Evolutionary conservation across 1,140 invertebrate species (phyloP), one percentile per base, ranked within the genome.

Genomic region (Capitella teleta): DNA sequence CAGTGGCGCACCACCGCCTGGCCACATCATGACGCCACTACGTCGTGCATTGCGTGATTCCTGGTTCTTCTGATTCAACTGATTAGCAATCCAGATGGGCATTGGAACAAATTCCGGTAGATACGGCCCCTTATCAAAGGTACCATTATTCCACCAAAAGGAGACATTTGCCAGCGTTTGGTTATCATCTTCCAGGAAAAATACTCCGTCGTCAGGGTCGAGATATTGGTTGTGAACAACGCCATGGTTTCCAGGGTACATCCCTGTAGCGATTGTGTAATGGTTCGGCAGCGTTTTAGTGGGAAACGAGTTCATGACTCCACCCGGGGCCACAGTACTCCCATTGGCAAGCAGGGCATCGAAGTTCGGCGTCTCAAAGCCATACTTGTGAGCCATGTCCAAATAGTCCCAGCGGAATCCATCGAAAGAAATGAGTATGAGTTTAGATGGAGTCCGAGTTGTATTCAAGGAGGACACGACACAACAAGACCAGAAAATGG

Each of bases 231-330:
- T 87, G 49, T 18, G 79, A 3, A 83, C 62, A 46, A 87, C 80
- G 4, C 84, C 85, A 70, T 87, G 85, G 44, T 65, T 74, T 65
- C 86, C 84, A 0, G 79, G 73, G 59, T 81, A 85, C 19, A 86
- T 59, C 5, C 85, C 85, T 19, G 86, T 88, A 0, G 78, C 82
- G 30, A 88, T 81, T 1, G 81, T 78, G 59, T 82, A 82, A 70
- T 87, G 85, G 71, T 87, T 87, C 1, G 84, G 82, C 63, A 84
- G 83, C 2, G 85, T 89, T 70, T 82, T 83, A 1, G 84, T 84
- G 0, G 79, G 72, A 68, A 84, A 86, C 25, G 79, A 70, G 57
- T 82, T 68, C 40, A 60, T 61, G n/a, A 68, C 24, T 32, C 64
- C 66, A 23, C 36, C 25, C 32, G 45, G 2, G 19, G 51, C 50